These are phyloP conservation scores for Isoperla grammatica DNA, from an alignment of 2,888 invertebrate genomes.

Conservation along the genomic window DNA sequence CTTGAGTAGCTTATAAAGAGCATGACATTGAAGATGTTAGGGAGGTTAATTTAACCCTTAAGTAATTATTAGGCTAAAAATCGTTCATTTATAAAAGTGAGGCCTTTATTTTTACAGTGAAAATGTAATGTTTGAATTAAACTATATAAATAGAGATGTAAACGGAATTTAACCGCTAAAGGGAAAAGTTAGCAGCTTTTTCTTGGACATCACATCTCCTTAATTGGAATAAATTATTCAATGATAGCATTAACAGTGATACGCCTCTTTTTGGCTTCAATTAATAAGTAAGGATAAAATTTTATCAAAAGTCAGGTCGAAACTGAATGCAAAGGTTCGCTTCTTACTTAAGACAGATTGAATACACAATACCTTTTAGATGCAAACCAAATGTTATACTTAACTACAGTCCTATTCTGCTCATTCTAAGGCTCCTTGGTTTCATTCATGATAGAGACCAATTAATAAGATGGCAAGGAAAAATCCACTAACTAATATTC, in stretches of 20 bases:
- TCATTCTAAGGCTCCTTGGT: conserved; percentile 57
- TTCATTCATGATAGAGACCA: conserved; percentile 51
- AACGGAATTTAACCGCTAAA: too few relatives aligned
- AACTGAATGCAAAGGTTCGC: conserved; percentile 48
- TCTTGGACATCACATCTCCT: conserved; percentile 50
- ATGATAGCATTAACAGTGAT: conserved; percentile 61
- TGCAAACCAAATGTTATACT: conserved; percentile 48
- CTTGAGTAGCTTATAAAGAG: too few relatives aligned
- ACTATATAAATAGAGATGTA: too few relatives aligned
- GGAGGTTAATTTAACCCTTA: too few relatives aligned
- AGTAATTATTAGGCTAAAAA: too few relatives aligned
- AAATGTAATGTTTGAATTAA: too few relatives aligned
- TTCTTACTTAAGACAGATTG: conserved; percentile 44
- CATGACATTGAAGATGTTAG: too few relatives aligned
- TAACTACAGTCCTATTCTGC: conserved; percentile 45
- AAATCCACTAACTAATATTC: conserved; percentile 39
- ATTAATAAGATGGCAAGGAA: conserved; percentile 51
- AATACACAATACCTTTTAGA: conserved; percentile 45
- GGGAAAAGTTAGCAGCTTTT: conserved; percentile 64
- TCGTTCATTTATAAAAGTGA: too few relatives aligned
- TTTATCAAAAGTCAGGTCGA: conserved; percentile 47
- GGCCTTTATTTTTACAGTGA: too few relatives aligned
- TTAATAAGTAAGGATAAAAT: conserved; percentile 48
- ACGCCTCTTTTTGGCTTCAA: conserved; percentile 58
- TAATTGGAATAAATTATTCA: conserved; percentile 53